Evolutionary conservation across 30 jellyfish, hydroid and myxozoan species (phyloP).

Genomic region (Phacellophora camtschatica): DNA sequence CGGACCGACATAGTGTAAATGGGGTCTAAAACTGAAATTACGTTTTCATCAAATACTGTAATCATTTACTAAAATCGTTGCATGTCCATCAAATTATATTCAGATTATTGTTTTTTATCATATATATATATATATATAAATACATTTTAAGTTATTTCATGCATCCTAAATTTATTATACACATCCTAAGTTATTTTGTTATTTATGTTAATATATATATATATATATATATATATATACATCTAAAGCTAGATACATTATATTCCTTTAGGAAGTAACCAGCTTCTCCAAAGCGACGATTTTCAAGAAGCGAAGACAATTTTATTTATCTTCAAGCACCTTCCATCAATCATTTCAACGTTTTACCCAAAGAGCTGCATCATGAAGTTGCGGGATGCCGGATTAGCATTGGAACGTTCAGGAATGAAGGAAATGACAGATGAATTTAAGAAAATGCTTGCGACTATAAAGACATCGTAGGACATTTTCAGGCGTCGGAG

Average conservation of each 20-base stretch:
- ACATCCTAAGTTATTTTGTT: not conserved
- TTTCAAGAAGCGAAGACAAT: constrained; percentile 40
- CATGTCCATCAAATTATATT: no score
- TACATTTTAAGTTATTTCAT: no score
- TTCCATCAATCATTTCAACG: constrained; percentile 23
- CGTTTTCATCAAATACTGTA: no score
- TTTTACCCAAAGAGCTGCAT: constrained; percentile 18
- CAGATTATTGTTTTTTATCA: no score
- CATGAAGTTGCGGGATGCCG: constrained; percentile 30
- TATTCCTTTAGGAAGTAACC: not conserved
- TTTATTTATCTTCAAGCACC: constrained; percentile 51
- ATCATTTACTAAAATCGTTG: no score
- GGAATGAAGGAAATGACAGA: constrained; percentile 67
- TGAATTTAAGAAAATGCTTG: constrained; percentile 55
- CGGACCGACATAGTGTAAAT: no score
- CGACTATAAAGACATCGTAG: constrained; percentile 18
- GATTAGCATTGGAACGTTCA: constrained; percentile 35
- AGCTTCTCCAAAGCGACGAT: constrained; percentile 5
- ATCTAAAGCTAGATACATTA: not conserved
- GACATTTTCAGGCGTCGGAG: no score
- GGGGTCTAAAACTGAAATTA: no score
- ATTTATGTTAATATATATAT: no score
- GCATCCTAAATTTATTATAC: not conserved
- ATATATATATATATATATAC: no score
- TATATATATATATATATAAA: no score